Conservation (phyloP, 2,797 vertebrate species). For the Girardinus metallicus region DNA sequence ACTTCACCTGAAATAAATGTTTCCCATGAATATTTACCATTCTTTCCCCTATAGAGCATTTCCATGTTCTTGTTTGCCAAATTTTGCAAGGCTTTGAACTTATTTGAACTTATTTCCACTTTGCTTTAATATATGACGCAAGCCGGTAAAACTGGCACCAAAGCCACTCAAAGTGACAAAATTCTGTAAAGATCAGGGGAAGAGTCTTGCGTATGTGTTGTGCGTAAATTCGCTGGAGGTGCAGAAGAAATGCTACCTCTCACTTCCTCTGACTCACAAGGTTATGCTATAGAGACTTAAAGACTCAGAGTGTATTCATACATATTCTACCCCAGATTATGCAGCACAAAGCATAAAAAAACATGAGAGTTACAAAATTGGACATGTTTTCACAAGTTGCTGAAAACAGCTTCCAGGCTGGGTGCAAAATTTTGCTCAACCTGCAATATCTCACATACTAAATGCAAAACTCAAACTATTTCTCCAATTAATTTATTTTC, state of each 20-base stretch:
- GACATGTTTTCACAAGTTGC: background rate
- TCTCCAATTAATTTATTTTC: background rate
- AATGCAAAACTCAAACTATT: background rate
- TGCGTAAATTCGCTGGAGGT: slow-evolving; percentile 29
- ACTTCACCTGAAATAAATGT: background rate
- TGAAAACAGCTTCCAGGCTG: background rate
- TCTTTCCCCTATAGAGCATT: background rate
- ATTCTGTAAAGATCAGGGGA: slow-evolving; percentile 41
- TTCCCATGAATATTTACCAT: background rate
- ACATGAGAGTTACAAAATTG: background rate
- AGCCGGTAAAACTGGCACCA: slow-evolving; percentile 20
- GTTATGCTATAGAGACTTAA: slow-evolving; percentile 6
- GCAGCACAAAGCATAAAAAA: background rate
- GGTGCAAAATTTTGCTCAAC: slow-evolving; percentile 12
- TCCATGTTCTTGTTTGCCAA: background rate
- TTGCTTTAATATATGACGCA: slow-evolving; percentile 51
- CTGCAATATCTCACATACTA: slow-evolving; percentile 23
- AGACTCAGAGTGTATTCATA: slow-evolving; percentile 14
- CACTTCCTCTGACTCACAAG: slow-evolving; percentile 72
- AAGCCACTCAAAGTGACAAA: slow-evolving; percentile 45
- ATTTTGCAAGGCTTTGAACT: slow-evolving; percentile 2
- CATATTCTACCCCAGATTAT: slow-evolving; percentile 11
- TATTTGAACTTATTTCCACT: slow-evolving; percentile 13
- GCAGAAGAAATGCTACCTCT: slow-evolving; percentile 45
- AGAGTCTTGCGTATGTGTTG: slow-evolving; percentile 35